These are phyloP conservation scores for Palloptera scutellata DNA, from an alignment of 2,888 invertebrate genomes.

Conservation along the genomic window DNA sequence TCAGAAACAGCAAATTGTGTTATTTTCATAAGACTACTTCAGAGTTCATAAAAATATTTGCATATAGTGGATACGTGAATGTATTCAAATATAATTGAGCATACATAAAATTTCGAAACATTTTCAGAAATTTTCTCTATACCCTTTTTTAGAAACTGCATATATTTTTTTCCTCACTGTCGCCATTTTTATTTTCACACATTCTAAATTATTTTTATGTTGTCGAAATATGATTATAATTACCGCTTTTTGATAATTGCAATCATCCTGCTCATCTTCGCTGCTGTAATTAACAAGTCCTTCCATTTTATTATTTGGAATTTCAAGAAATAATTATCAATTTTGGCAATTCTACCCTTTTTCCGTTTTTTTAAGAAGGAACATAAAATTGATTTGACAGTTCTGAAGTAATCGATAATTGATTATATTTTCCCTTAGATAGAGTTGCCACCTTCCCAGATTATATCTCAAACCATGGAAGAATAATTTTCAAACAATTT, in stretches of 20 bases:
- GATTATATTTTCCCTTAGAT: background rate
- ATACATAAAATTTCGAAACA: too few species aligned
- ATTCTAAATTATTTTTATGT: slow-evolving; percentile 27
- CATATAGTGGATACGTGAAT: background rate
- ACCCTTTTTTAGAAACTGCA: slow-evolving; percentile 41
- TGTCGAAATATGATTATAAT: slow-evolving; percentile 44
- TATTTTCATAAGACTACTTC: slow-evolving; percentile 52
- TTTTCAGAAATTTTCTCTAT: too few species aligned
- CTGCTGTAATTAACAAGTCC: slow-evolving; percentile 80
- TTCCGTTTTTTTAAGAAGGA: background rate
- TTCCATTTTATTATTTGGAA: slow-evolving; percentile 69
- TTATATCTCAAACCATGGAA: too few species aligned
- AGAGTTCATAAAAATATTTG: slow-evolving; percentile 5
- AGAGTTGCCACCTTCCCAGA: too few species aligned
- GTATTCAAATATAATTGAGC: too few species aligned
- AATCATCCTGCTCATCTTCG: slow-evolving; percentile 75
- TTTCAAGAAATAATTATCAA: slow-evolving; percentile 15
- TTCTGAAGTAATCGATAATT: slow-evolving; percentile 22
- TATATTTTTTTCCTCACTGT: slow-evolving; percentile 31
- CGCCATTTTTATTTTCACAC: slow-evolving; percentile 36
- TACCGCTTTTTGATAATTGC: slow-evolving; percentile 56
- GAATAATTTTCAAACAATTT: too few species aligned
- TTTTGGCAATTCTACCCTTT: background rate
- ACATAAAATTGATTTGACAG: slow-evolving; percentile 14
- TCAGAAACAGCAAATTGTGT: slow-evolving; percentile 69